phyloP scores from a whole-genome alignment of 2,888 invertebrate species.

The Tetrapedia diversipes region DNA sequence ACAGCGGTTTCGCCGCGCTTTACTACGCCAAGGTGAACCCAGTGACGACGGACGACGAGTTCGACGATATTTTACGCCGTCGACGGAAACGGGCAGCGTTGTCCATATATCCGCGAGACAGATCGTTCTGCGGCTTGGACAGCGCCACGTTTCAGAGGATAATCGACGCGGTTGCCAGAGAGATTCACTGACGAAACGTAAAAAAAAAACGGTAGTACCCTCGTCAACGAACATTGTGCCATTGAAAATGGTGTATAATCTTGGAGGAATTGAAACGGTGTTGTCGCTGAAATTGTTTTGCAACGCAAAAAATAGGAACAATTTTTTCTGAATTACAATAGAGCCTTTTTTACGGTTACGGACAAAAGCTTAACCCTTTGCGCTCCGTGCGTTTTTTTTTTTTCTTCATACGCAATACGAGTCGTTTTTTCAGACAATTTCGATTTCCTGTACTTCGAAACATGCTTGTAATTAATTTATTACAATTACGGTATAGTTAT shows the following conservation, averaged over 20 bases:
- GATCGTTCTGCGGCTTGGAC: constrained; percentile 84
- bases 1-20: constrained; percentile 93
- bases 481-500: not conserved
- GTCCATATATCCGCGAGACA: constrained; percentile 56
- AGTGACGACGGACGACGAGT: constrained; percentile 90
- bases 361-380: too few species aligned
- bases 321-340: too few species aligned
- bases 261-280: not conserved
- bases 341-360: too few species aligned
- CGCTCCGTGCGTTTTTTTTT: too few species aligned
- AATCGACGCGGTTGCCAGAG: constrained; percentile 84
- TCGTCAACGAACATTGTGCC: too few species aligned
- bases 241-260: not conserved
- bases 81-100: constrained; percentile 59
- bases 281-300: too few species aligned
- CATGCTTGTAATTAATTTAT: not conserved
- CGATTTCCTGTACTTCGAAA: too few species aligned
- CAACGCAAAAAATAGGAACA: too few species aligned
- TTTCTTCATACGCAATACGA: too few species aligned
- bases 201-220: not conserved
- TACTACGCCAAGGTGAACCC: constrained; percentile 95
- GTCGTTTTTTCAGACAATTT: too few species aligned
- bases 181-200: constrained; percentile 39
- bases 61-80: constrained; percentile 89
- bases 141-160: constrained; percentile 88